A percentile compares a stretch with the other conserved stretches of the same genome.
Conservation (phyloP, 1,140 invertebrate genomes). For the Octopus bimaculoides region DNA sequence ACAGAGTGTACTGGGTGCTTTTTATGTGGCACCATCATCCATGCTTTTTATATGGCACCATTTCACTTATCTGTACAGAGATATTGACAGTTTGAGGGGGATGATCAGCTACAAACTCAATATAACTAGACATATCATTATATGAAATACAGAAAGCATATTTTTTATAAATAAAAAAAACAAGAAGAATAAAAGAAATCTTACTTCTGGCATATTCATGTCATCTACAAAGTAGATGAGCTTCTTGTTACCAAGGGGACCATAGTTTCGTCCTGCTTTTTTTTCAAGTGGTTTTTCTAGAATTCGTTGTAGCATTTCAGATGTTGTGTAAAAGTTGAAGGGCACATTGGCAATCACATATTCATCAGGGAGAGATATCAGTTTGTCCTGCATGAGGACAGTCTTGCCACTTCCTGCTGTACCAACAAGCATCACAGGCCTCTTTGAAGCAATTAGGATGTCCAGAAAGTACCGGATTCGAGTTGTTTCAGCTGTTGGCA, state of each 20-base stretch:
- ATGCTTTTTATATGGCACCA: too few species aligned
- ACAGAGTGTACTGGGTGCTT: too few species aligned
- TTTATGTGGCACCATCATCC: too few species aligned
- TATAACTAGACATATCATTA: too few species aligned
- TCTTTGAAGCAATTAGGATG: conserved; percentile 79
- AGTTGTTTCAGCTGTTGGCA: conserved; percentile 92
- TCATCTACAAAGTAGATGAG: conserved; percentile 97
- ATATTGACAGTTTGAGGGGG: too few species aligned
- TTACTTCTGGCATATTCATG: conserved; percentile 96
- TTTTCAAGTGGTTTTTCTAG: conserved; percentile 95
- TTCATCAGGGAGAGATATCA: conserved; percentile 76
- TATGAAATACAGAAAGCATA: too few species aligned
- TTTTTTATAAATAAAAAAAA: not conserved
- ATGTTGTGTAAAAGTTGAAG: conserved; percentile 96
- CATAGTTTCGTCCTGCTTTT: conserved; percentile 93
- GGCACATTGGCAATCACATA: conserved; percentile 88
- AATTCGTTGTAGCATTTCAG: conserved; percentile 93
- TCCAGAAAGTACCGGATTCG: conserved; percentile 86
- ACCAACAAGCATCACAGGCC: conserved; percentile 93
- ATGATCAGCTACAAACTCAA: too few species aligned
- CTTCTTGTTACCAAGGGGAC: conserved; percentile 89
- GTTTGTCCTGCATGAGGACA: conserved; percentile 75
- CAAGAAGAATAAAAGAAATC: conserved; percentile 1
- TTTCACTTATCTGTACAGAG: too few species aligned
- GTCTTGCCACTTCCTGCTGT: conserved; percentile 67